Evolutionary conservation across 2,113 vertebrate species (phyloP), one percentile per base, ranked within the genome.

Genomic region (Echinops telfairi): DNA sequence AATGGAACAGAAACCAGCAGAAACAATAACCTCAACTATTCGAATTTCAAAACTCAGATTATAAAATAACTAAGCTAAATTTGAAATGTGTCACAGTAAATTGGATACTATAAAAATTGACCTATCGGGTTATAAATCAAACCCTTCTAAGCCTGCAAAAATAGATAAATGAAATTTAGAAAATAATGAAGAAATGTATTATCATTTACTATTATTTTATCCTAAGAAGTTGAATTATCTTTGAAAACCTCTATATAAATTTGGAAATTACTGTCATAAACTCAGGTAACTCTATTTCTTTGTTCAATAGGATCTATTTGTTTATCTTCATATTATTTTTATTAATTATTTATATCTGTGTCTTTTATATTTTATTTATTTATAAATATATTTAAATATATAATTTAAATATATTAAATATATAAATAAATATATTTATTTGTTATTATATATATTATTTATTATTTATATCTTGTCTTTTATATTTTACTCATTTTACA

Each of bases 61-160:
- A 75, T 57, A 86, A 93, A 76, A 81, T 70, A 83, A 76, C 38
- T 47, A 64, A 87, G 19, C 1, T 33, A 92, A 79, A 33, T 73
- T 4, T 38, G 40, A 58, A 38, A 14, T 47, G 31, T 78, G 78
- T 66, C 53, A 40, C 9, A 47, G n/a, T 15, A 14, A 76, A 92
- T 0, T 83, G n/a, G 62, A 89, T 78, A 53, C 27, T 71, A 86
- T 20, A 90, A 77, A 62, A 38, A 53, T 23, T 82, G 47, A 58
- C 57, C 19, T 58, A 16, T 58, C 40, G 3, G 40, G 40, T 40
- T 40, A 40, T 40, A 7, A 40, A 40, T 40, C 40, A 7, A 40
- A 40, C 40, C 40, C 40, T n/a, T n/a, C n/a, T n/a, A n/a, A n/a
- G n/a, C n/a, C n/a, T n/a, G n/a, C n/a, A n/a, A n/a, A n/a, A n/a